phyloP scores from a whole-genome alignment of 2,797 vertebrate genomes.

The Cirrhinus mrigala region DNA sequence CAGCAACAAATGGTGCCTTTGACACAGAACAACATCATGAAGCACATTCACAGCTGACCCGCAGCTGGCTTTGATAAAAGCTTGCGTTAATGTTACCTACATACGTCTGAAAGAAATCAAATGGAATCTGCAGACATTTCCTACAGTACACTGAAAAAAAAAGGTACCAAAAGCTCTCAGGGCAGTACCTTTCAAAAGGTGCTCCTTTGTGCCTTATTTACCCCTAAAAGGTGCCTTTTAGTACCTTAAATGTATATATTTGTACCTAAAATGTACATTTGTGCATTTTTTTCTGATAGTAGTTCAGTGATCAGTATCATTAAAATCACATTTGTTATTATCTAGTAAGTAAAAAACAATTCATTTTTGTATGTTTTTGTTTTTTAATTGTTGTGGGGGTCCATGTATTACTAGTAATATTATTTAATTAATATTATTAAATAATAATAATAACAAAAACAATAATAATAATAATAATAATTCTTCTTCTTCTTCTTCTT shows the following conservation, averaged over 20 bases:
- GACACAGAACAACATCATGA: conserved; percentile 26
- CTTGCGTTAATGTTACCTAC: neutral
- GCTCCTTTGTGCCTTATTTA: neutral
- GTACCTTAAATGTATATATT: neutral
- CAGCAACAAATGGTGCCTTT: conserved; percentile 82
- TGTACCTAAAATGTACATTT: neutral
- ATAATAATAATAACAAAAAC: no score
- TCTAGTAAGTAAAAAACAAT: neutral
- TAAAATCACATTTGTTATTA: neutral
- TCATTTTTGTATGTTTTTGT: neutral
- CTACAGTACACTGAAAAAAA: neutral
- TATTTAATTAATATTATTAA: no score
- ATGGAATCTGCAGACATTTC: neutral
- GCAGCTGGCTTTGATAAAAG: neutral
- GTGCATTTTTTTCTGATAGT: neutral
- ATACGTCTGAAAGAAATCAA: neutral
- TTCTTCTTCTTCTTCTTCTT: no score
- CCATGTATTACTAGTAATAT: no score
- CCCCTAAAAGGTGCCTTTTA: neutral
- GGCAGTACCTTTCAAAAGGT: neutral
- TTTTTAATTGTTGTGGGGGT: no score
- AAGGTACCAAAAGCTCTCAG: neutral
- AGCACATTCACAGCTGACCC: conserved; percentile 6
- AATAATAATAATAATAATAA: no score
- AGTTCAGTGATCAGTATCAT: neutral